Evolutionary conservation across 2,113 vertebrate genomes (phyloP), one percentile per base, ranked within the genome.

Genomic region (Plestiodon gilberti): DNA sequence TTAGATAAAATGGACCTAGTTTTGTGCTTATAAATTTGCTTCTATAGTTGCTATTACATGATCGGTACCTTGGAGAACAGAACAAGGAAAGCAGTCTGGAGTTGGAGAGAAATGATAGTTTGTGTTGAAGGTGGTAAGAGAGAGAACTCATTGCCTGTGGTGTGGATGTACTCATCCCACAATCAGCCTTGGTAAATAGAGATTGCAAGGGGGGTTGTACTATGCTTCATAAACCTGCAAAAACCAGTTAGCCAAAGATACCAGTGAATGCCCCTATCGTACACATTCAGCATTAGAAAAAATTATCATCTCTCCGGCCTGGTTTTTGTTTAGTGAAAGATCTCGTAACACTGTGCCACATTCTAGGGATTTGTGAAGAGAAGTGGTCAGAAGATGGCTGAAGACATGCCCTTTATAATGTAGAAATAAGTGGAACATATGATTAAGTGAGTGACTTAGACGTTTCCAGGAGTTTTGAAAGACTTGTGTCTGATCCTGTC

Each of bases 31-130:
- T 2, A 33, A 22, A 17, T 55, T 55, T 67, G 62, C n/a, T 38
- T 55, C 30, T 40, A 40, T n/a, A 62, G 15, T 30, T 55, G 20
- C 48, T 57, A 3, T 18, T 78, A 48, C 4, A 71, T 48, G 77
- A 74, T 81, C 77, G 62, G 84, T 28, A 80, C 67, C 67, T 62
- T 86, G 69, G 57, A 79, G 57, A 76, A 59, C 82, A 76, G 59
- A 52, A 25, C 48, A 22, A 10, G 22, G 15, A 23, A 65, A 22
- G 1, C 18, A n/a, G 2, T 61, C 55, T 74, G 8, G 25, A 18
- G 11, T 35, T 43, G 38, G 40, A 64, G 28, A n/a, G 15, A 62
- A 2, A 7, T 10, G 33, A 18, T 20, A 35, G 23, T 33, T 28
- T 35, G 30, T 28, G 30, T 28, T 81, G 40, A 65, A 67, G 10